phyloP scores from a whole-genome alignment of 2,888 invertebrate species.

The Adelphocoris suturalis region DNA sequence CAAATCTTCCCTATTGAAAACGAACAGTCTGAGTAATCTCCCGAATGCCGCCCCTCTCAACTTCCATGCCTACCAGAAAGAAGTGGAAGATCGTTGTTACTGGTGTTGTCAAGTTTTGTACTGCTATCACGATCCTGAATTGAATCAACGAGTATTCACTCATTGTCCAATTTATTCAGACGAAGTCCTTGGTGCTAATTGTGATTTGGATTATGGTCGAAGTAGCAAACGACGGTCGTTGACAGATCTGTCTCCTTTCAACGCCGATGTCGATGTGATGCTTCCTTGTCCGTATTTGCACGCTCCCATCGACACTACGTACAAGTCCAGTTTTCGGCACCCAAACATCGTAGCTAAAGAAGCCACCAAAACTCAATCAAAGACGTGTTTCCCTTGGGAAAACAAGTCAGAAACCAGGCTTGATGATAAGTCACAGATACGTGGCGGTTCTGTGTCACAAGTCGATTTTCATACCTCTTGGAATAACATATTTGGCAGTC shows the following conservation, averaged over 20 bases:
- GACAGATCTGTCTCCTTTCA: neutral
- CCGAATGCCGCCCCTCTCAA: too few relatives aligned
- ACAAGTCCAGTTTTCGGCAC: constrained; percentile 30
- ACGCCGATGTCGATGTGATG: neutral
- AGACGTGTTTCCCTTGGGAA: neutral
- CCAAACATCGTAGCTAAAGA: constrained; percentile 41
- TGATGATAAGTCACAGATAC: neutral
- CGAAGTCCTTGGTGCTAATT: neutral
- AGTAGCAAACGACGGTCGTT: neutral
- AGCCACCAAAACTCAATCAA: neutral
- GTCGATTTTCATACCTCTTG: neutral
- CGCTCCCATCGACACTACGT: neutral
- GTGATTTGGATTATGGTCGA: neutral
- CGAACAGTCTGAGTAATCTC: neutral
- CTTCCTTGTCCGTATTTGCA: constrained; percentile 42
- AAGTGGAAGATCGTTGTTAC: constrained; percentile 12
- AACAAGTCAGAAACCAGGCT: neutral
- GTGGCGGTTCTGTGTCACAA: neutral
- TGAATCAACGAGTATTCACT: neutral
- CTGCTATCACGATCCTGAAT: constrained; percentile 26
- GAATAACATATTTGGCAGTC: neutral
- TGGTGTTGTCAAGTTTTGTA: constrained; percentile 33
- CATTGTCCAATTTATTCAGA: constrained; percentile 12
- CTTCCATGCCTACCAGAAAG: neutral
- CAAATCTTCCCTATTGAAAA: neutral